These are phyloP conservation scores for Melanotaenia boesemani DNA, from an alignment of 2,797 vertebrate genomes.

Conservation along the genomic window DNA sequence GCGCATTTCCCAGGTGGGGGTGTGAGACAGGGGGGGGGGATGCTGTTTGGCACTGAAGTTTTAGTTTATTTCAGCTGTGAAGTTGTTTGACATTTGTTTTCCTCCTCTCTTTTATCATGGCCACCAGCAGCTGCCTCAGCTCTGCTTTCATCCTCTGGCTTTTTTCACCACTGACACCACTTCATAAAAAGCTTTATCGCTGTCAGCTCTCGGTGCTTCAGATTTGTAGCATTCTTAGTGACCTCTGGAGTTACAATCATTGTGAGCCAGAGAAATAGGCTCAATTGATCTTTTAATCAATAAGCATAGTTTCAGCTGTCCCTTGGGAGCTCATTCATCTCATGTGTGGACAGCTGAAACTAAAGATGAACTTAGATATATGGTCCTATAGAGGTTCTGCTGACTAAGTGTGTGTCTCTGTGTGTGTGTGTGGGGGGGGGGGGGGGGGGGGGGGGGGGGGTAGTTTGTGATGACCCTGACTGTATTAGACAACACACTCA, in stretches of 20 bases:
- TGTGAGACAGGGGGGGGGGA: neutral
- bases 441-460: too few species aligned
- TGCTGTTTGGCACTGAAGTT: slow-evolving; percentile 11
- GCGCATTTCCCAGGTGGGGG: slow-evolving; percentile 14
- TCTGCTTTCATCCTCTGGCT: slow-evolving; percentile 37
- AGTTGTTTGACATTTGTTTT: slow-evolving; percentile 23
- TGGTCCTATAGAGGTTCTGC: slow-evolving; percentile 44
- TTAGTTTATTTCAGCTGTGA: slow-evolving; percentile 13
- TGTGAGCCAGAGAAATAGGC: slow-evolving; percentile 21
- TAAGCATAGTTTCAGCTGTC: slow-evolving; percentile 33
- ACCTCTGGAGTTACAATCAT: slow-evolving; percentile 22
- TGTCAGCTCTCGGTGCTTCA: slow-evolving; percentile 9
- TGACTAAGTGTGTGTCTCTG: too few species aligned
- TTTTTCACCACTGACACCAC: slow-evolving; percentile 23
- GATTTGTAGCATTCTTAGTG: slow-evolving; percentile 33
- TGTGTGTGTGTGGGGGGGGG: too few species aligned
- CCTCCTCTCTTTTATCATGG: slow-evolving; percentile 30
- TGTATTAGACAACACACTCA: slow-evolving; percentile 39
- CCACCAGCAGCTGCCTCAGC: slow-evolving; percentile 30
- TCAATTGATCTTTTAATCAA: slow-evolving; percentile 44
- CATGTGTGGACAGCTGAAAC: slow-evolving; percentile 45
- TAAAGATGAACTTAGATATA: slow-evolving; percentile 48
- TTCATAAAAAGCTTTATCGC: slow-evolving; percentile 19
- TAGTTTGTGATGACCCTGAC: slow-evolving; percentile 44
- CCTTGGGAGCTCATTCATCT: slow-evolving; percentile 44